Percentiles rank a stretch among this genome's conserved stretches.
phyloP scores from a whole-genome alignment of 1,140 invertebrate genomes.

The Ceratitis capitata region DNA sequence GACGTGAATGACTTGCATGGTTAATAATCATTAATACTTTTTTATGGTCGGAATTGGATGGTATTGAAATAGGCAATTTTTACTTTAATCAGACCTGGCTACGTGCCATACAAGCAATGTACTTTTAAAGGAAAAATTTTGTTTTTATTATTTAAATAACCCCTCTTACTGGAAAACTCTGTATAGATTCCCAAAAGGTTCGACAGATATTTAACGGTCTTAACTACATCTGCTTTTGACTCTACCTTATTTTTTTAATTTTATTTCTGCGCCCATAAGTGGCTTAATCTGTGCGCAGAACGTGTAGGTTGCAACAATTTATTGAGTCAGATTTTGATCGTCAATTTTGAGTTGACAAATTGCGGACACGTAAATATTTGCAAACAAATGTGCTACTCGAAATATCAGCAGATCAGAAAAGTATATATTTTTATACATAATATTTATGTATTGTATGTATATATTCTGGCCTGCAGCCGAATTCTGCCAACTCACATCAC shows the following conservation, averaged over 20 bases:
- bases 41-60: too few relatives aligned
- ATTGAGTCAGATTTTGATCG: slow-evolving; percentile 6
- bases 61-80: too few relatives aligned
- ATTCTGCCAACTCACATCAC: background rate
- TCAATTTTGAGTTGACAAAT: slow-evolving; percentile 15
- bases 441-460: background rate
- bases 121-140: too few relatives aligned
- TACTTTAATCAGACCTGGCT: too few relatives aligned
- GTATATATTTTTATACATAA: background rate
- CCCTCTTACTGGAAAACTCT: too few relatives aligned
- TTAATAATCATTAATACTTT: too few relatives aligned
- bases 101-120: too few relatives aligned
- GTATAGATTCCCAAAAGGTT: too few relatives aligned
- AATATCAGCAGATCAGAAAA: background rate
- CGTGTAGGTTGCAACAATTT: background rate
- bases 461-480: background rate
- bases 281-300: background rate
- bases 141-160: too few relatives aligned
- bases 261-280: background rate
- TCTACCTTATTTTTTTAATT: slow-evolving; percentile 4
- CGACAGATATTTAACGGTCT: too few relatives aligned
- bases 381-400: background rate
- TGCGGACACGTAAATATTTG: slow-evolving; percentile 3
- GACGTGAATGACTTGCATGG: too few relatives aligned
- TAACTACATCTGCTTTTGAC: too few relatives aligned